Conservation (phyloP, 2,113 vertebrate species). For the Tenrec ecaudatus region DNA sequence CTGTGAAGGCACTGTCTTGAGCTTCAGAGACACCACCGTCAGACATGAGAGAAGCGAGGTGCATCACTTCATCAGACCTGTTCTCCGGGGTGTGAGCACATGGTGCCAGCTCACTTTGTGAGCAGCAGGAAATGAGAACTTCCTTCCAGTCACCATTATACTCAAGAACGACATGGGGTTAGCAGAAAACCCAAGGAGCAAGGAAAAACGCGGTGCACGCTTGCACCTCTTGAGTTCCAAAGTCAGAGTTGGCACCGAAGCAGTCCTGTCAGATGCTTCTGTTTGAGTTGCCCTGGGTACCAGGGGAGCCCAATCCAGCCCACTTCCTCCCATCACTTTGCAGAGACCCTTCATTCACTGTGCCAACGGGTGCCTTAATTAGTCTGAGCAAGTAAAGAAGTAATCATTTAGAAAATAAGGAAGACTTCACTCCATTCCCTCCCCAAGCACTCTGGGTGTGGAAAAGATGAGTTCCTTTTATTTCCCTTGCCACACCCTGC, state of each 20-base stretch:
- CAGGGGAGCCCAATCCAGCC: neutral
- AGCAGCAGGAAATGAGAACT: neutral
- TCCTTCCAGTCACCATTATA: neutral
- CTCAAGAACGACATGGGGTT: neutral
- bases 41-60: constrained; percentile 56
- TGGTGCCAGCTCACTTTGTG: constrained; percentile 47
- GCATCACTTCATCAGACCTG: constrained; percentile 72
- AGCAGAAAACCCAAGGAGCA: constrained; percentile 63
- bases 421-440: neutral
- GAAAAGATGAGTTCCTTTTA: neutral
- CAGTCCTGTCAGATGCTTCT: neutral
- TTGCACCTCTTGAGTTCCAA: neutral
- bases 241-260: neutral
- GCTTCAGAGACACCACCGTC: neutral
- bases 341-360: neutral
- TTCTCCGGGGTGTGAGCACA: constrained; percentile 53
- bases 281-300: neutral
- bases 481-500: neutral
- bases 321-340: neutral
- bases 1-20: neutral
- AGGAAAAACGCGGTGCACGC: constrained; percentile 46
- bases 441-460: neutral
- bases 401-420: neutral
- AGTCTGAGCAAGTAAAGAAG: no score
- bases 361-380: no score